phyloP scores from a whole-genome alignment of 2,797 vertebrate species.

The Mormyrus proboscirostris region DNA sequence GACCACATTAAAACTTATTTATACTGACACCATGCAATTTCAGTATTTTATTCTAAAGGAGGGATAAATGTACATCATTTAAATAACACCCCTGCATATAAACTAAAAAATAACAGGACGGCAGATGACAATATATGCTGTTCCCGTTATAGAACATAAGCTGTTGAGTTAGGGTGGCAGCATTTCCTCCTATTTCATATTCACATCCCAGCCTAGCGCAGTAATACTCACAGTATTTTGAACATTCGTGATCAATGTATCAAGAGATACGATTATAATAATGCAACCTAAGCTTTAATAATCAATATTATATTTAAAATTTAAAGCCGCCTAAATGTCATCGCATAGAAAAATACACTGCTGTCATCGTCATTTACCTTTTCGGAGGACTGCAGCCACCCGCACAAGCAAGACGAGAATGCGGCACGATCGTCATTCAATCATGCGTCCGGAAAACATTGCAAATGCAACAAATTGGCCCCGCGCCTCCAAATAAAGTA shows the following conservation, averaged over 20 bases:
- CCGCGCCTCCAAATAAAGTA: not conserved
- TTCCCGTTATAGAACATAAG: not conserved
- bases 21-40: not conserved
- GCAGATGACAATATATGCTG: not conserved
- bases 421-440: not conserved
- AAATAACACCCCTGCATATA: not conserved
- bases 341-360: not conserved
- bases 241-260: not conserved
- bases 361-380: not conserved
- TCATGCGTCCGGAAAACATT: not conserved
- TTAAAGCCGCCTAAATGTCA: not conserved
- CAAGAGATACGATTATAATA: not conserved
- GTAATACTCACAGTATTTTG: not conserved
- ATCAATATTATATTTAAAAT: not conserved
- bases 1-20: not conserved
- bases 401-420: not conserved
- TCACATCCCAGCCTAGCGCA: not conserved
- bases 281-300: not conserved
- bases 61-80: not conserved
- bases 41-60: not conserved
- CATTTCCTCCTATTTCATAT: not conserved
- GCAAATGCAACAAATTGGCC: not conserved
- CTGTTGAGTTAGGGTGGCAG: not conserved
- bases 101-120: not conserved
- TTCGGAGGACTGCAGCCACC: not conserved